These are phyloP conservation scores for Tetramorium alpestre DNA, from an alignment of 1,140 invertebrate species.

Conservation along the genomic window DNA sequence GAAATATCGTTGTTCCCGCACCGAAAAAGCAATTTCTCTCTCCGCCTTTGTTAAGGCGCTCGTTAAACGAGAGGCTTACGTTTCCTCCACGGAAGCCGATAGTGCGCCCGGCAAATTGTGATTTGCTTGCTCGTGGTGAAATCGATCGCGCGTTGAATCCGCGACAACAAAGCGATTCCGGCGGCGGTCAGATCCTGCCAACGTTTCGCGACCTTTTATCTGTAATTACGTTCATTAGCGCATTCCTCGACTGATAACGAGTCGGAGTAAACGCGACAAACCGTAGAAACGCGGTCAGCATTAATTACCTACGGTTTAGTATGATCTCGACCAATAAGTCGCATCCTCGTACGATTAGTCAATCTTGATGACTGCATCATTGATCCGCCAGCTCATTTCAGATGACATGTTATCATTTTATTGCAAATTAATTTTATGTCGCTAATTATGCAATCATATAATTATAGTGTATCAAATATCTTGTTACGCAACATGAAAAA, in stretches of 20 bases:
- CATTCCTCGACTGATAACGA: slow-evolving; percentile 68
- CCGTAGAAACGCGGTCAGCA: slow-evolving; percentile 65
- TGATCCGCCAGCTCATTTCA: not conserved
- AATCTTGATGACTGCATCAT: not conserved
- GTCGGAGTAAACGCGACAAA: slow-evolving; percentile 66
- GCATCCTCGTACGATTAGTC: not conserved
- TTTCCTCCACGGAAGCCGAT: slow-evolving; percentile 17
- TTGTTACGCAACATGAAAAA: not conserved
- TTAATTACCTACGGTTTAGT: slow-evolving; percentile 71
- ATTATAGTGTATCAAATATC: not conserved
- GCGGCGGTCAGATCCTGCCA: not conserved
- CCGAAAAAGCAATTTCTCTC: slow-evolving; percentile 47
- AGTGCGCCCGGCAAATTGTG: slow-evolving; percentile 28
- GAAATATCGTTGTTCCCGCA: slow-evolving; percentile 37
- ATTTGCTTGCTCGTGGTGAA: slow-evolving; percentile 41
- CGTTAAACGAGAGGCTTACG: slow-evolving; percentile 55
- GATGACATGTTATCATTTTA: not conserved
- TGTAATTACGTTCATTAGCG: slow-evolving; percentile 74
- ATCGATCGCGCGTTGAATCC: slow-evolving; percentile 29
- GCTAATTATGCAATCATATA: not conserved
- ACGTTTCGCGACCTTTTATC: slow-evolving; percentile 70
- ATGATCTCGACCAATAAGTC: slow-evolving; percentile 36
- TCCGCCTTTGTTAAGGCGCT: slow-evolving; percentile 5
- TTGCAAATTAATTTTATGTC: not conserved
- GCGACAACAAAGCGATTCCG: slow-evolving; percentile 33